Percentiles rank a stretch among this genome's conserved stretches.
phyloP scores from a whole-genome alignment of 2,888 invertebrate genomes.

The Cryptocephalus moraei region DNA sequence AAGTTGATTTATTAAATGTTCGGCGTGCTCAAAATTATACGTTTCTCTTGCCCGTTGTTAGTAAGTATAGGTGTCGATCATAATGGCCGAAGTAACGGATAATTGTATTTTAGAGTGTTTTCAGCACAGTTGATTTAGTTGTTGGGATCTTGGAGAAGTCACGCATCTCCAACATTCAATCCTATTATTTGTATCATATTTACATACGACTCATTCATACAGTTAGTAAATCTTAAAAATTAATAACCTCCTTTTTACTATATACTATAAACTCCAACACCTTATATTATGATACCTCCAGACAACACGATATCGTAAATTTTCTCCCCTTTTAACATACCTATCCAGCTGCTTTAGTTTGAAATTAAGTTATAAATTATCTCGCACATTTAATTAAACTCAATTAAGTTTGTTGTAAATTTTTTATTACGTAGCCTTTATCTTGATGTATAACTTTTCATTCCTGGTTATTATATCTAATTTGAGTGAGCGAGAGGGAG shows the following conservation, averaged over 20 bases:
- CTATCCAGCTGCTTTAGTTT: not conserved
- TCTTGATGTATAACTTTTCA: not conserved
- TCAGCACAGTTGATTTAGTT: too few relatives aligned
- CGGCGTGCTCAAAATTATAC: not conserved
- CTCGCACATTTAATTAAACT: not conserved
- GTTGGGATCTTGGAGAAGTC: too few relatives aligned
- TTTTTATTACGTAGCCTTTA: not conserved
- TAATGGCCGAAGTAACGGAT: not conserved
- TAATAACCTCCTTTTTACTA: too few relatives aligned
- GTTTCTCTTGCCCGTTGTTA: not conserved
- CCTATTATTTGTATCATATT: too few relatives aligned
- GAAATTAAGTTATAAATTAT: not conserved
- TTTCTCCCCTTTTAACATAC: not conserved
- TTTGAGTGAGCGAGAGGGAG: too few relatives aligned
- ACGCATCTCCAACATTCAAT: too few relatives aligned
- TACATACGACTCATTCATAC: too few relatives aligned
- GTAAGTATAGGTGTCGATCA: not conserved
- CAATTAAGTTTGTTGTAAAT: not conserved
- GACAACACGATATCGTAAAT: too few relatives aligned
- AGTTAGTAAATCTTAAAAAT: too few relatives aligned
- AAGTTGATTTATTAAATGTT: not conserved
- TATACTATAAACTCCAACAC: too few relatives aligned
- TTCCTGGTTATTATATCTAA: not conserved
- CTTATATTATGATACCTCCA: too few relatives aligned
- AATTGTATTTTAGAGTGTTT: constrained; percentile 1